A percentile compares a stretch with the other conserved stretches of the same genome.
Conservation (phyloP, 2,113 vertebrate genomes). For the Gobius niger region DNA sequence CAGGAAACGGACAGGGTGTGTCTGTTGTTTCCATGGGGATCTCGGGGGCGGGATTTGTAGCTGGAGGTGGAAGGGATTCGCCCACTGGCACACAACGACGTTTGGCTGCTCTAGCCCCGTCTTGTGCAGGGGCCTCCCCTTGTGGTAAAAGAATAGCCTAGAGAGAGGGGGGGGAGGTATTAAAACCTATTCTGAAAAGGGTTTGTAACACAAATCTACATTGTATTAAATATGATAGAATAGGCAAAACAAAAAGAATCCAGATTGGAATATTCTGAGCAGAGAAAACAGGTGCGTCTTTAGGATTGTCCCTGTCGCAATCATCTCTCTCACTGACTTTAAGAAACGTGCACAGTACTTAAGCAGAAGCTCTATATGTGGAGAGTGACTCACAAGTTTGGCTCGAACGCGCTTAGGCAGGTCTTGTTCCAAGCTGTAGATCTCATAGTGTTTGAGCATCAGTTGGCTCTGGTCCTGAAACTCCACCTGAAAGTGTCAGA, state of each 20-base stretch:
- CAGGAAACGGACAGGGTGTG: slow-evolving; percentile 25
- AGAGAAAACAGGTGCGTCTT: not conserved
- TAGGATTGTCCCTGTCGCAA: not conserved
- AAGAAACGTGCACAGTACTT: too few species aligned
- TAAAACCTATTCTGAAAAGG: not conserved
- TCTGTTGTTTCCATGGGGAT: slow-evolving; percentile 13
- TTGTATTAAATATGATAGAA: too few species aligned
- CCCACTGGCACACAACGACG: slow-evolving; percentile 80
- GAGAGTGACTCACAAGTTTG: slow-evolving; percentile 82
- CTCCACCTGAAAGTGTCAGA: slow-evolving; percentile 88
- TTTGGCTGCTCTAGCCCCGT: slow-evolving; percentile 85
- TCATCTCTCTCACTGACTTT: not conserved
- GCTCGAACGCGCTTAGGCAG: slow-evolving; percentile 93
- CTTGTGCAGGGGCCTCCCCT: slow-evolving; percentile 68
- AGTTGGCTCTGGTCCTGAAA: slow-evolving; percentile 92
- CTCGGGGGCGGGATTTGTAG: not conserved
- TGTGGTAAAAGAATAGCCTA: slow-evolving; percentile 80
- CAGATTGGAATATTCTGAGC: too few species aligned
- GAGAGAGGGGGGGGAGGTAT: not conserved
- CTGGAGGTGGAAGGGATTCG: not conserved
- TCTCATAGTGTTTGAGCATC: slow-evolving; percentile 87
- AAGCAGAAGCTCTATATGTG: too few species aligned
- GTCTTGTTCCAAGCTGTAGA: slow-evolving; percentile 88
- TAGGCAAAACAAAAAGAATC: too few species aligned
- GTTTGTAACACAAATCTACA: too few species aligned